phyloP scores from a whole-genome alignment of 2,888 invertebrate species.

The Cheilosia vernalis region DNA sequence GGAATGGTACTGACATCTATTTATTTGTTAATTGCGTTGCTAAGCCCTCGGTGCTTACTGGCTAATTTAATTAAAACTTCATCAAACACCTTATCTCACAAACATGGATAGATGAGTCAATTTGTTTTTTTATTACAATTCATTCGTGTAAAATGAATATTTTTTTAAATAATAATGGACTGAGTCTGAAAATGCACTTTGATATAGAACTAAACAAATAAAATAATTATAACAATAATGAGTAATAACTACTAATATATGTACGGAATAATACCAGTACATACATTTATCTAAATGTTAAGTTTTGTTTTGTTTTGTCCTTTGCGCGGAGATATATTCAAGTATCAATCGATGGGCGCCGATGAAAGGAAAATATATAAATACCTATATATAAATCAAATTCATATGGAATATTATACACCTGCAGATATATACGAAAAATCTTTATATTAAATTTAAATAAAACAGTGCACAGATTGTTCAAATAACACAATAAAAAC shows the following conservation, averaged over 20 bases:
- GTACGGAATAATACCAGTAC: background rate
- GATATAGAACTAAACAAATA: conserved; percentile 7
- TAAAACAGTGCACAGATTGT: no score
- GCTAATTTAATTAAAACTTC: conserved; percentile 14
- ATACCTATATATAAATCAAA: no score
- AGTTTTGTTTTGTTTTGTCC: background rate
- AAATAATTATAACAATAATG: conserved; percentile 2
- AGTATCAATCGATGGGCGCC: background rate
- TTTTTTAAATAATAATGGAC: conserved; percentile 36
- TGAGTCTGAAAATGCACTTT: conserved; percentile 54
- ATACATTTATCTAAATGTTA: background rate
- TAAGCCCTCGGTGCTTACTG: conserved; percentile 28
- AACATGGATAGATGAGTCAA: conserved; percentile 19
- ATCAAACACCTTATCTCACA: conserved; percentile 21
- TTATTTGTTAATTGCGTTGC: conserved; percentile 36
- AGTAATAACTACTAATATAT: background rate
- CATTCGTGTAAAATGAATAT: conserved; percentile 3
- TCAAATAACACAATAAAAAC: no score
- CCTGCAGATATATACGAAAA: no score
- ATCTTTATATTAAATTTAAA: no score
- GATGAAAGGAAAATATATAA: background rate
- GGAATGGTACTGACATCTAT: conserved; percentile 28
- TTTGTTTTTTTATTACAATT: conserved; percentile 26
- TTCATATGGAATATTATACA: no score
- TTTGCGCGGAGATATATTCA: background rate